These are phyloP conservation scores for Macrosteles quadrilineatus DNA, from an alignment of 1,140 invertebrate genomes.

Conservation along the genomic window DNA sequence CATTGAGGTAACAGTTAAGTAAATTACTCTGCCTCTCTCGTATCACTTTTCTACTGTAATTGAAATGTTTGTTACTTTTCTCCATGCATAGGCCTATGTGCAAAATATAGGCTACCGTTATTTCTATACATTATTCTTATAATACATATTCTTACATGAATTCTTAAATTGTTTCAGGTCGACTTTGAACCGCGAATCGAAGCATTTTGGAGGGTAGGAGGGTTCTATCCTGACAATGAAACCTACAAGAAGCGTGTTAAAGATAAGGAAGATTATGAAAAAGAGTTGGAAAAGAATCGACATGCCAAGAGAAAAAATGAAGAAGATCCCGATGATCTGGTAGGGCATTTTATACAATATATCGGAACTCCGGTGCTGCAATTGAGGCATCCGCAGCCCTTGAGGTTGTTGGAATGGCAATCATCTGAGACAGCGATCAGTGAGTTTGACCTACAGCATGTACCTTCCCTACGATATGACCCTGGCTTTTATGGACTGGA, in stretches of 20 bases:
- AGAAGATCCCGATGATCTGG: constrained; percentile 52
- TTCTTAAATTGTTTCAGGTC: constrained; percentile 52
- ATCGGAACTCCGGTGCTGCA: constrained; percentile 63
- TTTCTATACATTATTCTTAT: no score
- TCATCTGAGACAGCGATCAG: constrained; percentile 59
- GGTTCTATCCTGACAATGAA: constrained; percentile 58
- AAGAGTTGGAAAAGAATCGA: constrained; percentile 40
- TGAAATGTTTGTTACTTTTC: no score
- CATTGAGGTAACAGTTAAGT: no score
- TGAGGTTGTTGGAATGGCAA: constrained; percentile 55
- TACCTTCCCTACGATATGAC: constrained; percentile 59
- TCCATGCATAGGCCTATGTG: no score
- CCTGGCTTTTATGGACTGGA: constrained; percentile 55
- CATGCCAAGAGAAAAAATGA: constrained; percentile 39
- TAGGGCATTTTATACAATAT: constrained; percentile 69
- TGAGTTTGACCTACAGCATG: constrained; percentile 51
- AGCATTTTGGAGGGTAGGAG: constrained; percentile 77
- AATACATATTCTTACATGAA: no score
- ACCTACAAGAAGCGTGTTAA: constrained; percentile 36
- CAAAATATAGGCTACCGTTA: no score
- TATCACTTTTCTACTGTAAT: no score
- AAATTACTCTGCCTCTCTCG: no score
- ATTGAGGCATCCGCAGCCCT: constrained; percentile 62
- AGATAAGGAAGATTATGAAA: constrained; percentile 43
- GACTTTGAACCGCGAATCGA: constrained; percentile 74